phyloP scores from a whole-genome alignment of 2,113 vertebrate species.

The Urocynchramus pylzowi region DNA sequence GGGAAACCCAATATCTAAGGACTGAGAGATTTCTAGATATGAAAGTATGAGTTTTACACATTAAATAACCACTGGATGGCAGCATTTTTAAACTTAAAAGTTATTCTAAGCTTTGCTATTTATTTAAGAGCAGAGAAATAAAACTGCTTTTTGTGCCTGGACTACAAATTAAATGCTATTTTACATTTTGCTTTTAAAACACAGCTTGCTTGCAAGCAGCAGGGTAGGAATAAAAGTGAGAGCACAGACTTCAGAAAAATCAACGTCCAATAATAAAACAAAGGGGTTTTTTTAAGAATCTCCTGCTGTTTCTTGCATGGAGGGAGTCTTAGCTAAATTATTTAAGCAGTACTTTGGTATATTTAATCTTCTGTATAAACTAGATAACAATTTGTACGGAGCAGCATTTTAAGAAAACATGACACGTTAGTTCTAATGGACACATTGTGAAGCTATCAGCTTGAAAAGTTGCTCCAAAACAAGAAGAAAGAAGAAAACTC shows the following conservation, averaged over 20 bases:
- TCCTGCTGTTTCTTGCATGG: slow-evolving; percentile 6
- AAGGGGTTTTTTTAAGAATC: background rate
- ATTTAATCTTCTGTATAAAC: slow-evolving; percentile 12
- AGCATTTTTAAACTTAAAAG: slow-evolving; percentile 66
- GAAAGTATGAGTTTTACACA: background rate
- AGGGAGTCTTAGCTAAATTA: background rate
- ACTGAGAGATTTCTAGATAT: background rate
- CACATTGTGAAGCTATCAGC: background rate
- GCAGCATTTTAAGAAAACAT: background rate
- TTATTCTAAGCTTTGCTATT: background rate
- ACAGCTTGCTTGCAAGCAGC: slow-evolving; percentile 16
- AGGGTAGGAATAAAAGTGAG: background rate
- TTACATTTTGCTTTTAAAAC: slow-evolving; percentile 56
- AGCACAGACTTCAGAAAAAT: slow-evolving; percentile 22
- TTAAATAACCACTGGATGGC: slow-evolving; percentile 73
- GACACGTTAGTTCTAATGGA: background rate
- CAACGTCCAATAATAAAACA: slow-evolving; percentile 33
- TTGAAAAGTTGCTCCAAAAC: background rate
- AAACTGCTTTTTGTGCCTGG: slow-evolving; percentile 4
- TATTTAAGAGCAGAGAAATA: background rate
- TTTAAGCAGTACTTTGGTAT: background rate
- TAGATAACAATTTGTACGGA: slow-evolving; percentile 7
- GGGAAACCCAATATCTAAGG: fast-evolving
- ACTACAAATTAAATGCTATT: slow-evolving; percentile 43
- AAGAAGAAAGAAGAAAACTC: background rate